Evolutionary conservation across 1,140 invertebrate species (phyloP).

Genomic region (Lepeophtheirus salmonis): DNA sequence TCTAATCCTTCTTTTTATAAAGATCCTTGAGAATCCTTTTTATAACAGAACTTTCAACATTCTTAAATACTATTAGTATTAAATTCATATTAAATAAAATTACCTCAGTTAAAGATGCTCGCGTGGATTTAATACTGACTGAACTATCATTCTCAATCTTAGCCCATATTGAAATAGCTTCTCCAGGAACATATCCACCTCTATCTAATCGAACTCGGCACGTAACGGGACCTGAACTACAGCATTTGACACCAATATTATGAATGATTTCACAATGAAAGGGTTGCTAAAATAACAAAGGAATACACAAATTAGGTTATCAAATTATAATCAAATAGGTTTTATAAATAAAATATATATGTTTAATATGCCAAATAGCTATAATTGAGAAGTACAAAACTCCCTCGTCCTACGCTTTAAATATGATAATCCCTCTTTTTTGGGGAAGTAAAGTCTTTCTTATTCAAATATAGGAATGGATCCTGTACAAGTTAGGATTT

Average conservation of each 20-base stretch:
- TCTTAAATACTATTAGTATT: conserved; percentile 16
- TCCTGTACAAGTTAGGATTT: too few relatives aligned
- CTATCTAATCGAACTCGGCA: conserved; percentile 67
- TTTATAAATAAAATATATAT: too few relatives aligned
- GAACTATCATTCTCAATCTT: conserved; percentile 65
- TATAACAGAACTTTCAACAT: too few relatives aligned
- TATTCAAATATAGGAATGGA: too few relatives aligned
- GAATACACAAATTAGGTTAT: conserved; percentile 12
- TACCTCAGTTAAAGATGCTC: conserved; percentile 58
- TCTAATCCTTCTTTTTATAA: too few relatives aligned
- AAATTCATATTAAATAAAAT: conserved; percentile 18
- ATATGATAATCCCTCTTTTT: too few relatives aligned
- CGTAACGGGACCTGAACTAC: conserved; percentile 56
- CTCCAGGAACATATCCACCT: conserved; percentile 78
- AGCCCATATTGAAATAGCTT: conserved; percentile 67
- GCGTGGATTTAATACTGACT: conserved; percentile 49
- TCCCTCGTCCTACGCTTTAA: too few relatives aligned
- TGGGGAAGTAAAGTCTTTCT: too few relatives aligned
- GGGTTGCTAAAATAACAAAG: conserved; percentile 49
- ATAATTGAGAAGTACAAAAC: too few relatives aligned
- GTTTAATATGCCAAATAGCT: too few relatives aligned
- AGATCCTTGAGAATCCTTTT: too few relatives aligned
- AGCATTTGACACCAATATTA: conserved; percentile 61
- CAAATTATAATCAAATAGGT: too few relatives aligned
- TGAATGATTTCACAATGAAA: conserved; percentile 77